Evolutionary conservation across 1,140 invertebrate genomes (phyloP).

Genomic region (Heliconius melpomene): DNA sequence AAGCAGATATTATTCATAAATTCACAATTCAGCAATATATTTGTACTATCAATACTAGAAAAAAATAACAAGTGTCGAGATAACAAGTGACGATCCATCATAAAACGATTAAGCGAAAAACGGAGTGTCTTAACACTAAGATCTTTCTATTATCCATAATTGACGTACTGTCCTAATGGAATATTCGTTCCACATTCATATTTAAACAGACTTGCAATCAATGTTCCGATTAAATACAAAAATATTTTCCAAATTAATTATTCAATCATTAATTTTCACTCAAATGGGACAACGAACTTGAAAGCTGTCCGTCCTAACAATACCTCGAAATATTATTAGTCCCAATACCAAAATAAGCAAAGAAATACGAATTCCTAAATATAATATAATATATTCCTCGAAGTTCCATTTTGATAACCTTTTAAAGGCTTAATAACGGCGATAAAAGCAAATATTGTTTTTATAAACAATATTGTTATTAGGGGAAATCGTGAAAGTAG

Average conservation of each 20-base stretch:
- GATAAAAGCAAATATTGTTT: conserved; percentile 9
- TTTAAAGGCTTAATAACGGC: conserved; percentile 6
- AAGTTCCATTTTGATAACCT: conserved; percentile 5
- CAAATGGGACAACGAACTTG: neutral
- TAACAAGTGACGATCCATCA: no score
- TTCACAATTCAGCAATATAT: no score
- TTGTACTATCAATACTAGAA: no score
- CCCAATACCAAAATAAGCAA: neutral
- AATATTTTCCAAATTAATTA: neutral
- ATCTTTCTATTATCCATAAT: no score
- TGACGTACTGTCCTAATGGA: no score
- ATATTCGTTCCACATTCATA: no score
- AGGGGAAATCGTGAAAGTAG: neutral
- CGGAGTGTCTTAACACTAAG: no score
- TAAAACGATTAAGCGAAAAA: no score
- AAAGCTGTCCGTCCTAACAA: neutral
- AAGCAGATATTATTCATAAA: no score
- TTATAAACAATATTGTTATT: conserved; percentile 1
- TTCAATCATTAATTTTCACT: neutral
- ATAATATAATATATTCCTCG: neutral
- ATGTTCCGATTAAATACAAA: no score
- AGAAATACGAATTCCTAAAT: neutral
- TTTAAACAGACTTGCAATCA: no score
- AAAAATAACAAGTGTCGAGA: no score
- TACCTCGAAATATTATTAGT: neutral